Evolutionary conservation across 2,797 vertebrate genomes (phyloP), one percentile per base, ranked within the genome.

Genomic region (Eulemur mongoz): DNA sequence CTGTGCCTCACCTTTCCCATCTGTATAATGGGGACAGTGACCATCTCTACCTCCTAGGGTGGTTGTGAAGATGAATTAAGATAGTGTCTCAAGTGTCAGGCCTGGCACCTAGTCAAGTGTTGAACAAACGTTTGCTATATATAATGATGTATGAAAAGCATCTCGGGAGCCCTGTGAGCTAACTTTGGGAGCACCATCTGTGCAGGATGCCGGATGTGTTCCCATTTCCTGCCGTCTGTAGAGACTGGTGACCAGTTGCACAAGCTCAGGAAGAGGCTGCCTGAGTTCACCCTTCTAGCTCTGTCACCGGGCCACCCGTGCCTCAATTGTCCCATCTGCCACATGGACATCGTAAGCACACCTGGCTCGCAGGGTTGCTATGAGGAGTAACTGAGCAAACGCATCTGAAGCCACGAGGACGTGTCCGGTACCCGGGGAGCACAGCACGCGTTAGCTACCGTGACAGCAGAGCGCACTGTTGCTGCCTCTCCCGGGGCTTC

Each of bases 271-370:
- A 85, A 43, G 35, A 92, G 59, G 38, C 0, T 5, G 48, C 70
- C 54, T 40, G 61, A 30, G 45, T 0, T 2, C 50, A 8, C 59
- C 89, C 35, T 32, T 48, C 73, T 23, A 4, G 45, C 45, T 2
- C 2, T 5, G 1, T 32, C 0, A 7, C 23, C 35, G 1, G 10
- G 40, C 15, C 15, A 12, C 10, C 48, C 0, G 1, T 52, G 80
- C 50, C 67, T 75, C 45, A 2, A 70, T 50, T n/a, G 35, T 27
- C 57, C 48, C 65, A 30, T n/a, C n/a, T 38, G 79, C 15, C 1
- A 1, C 1, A 9, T n/a, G 25, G 78, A 57, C 50, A 30, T 32
- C 13, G 17, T 10, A 15, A 13, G 61, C 10, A 14, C 22, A 27
- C 13, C 30, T 52, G 52, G 54, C 80, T 86, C 59, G 48, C 7